A percentile compares a stretch with the other conserved stretches of the same genome.
phyloP scores from a whole-genome alignment of 1,140 invertebrate species.

The Reticulitermes speratus region DNA sequence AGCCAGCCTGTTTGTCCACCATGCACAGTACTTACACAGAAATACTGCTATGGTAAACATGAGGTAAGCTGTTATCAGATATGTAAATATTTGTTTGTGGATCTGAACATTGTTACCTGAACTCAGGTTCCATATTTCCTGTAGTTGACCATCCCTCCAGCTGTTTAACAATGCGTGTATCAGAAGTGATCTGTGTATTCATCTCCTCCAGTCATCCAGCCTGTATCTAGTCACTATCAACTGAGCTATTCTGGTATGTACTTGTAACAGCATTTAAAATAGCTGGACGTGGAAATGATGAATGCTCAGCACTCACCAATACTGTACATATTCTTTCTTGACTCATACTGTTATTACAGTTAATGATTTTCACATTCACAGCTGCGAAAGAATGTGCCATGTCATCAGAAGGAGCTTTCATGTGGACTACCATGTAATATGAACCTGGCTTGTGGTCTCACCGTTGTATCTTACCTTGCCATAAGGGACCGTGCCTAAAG shows the following conservation, averaged over 20 bases:
- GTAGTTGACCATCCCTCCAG: too few species aligned
- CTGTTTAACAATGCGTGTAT: too few species aligned
- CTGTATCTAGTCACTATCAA: too few species aligned
- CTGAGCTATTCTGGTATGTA: too few species aligned
- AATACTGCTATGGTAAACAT: slow-evolving; percentile 86
- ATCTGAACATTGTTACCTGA: not conserved
- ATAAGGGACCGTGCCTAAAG: slow-evolving; percentile 58
- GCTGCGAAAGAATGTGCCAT: slow-evolving; percentile 83
- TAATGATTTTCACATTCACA: slow-evolving; percentile 37
- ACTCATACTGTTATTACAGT: not conserved
- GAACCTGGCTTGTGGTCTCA: slow-evolving; percentile 74
- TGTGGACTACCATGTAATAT: slow-evolving; percentile 86
- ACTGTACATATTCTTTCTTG: too few species aligned
- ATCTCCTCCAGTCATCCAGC: too few species aligned
- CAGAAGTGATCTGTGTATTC: too few species aligned
- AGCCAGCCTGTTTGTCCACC: slow-evolving; percentile 80
- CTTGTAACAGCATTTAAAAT: too few species aligned
- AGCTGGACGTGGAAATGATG: too few species aligned
- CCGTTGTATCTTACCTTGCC: slow-evolving; percentile 64
- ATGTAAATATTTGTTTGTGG: not conserved
- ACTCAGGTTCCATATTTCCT: too few species aligned
- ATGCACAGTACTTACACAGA: slow-evolving; percentile 84
- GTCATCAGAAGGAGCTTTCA: slow-evolving; percentile 82
- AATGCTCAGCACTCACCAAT: too few species aligned
- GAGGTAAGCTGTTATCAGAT: slow-evolving; percentile 56